phyloP scores from a whole-genome alignment of 2,888 invertebrate genomes.

The Laspeyria flexula region DNA sequence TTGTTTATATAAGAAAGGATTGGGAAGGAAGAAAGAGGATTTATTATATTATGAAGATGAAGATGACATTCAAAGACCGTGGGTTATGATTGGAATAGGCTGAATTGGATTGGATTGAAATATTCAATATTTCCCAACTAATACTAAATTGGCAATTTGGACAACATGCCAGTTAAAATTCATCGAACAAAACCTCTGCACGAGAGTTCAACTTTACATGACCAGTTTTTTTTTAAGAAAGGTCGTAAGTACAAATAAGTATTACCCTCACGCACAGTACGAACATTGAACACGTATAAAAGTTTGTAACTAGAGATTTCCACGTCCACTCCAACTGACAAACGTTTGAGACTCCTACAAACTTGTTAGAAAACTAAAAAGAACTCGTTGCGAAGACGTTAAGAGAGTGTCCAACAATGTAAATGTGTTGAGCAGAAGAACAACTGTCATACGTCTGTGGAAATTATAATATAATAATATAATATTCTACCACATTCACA shows the following conservation, averaged over 20 bases:
- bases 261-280: constrained; percentile 19
- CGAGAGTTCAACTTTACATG: no score
- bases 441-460: constrained; percentile 3
- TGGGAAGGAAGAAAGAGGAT: no score
- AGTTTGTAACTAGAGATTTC: constrained; percentile 70
- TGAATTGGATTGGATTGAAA: no score
- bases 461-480: neutral
- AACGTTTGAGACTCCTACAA: constrained; percentile 72
- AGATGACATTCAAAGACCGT: no score
- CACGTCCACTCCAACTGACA: constrained; percentile 74
- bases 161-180: no score
- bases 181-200: no score
- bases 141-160: no score
- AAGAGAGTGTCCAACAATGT: constrained; percentile 39
- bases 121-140: no score
- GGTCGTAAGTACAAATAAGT: constrained; percentile 9
- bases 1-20: no score
- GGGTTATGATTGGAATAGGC: no score
- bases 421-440: constrained; percentile 9
- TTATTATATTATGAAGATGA: no score
- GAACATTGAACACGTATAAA: constrained; percentile 51
- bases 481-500: no score
- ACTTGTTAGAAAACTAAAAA: constrained; percentile 83
- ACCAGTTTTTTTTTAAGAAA: neutral
- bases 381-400: constrained; percentile 71